These are phyloP conservation scores for Norana najaformis DNA, from an alignment of 2,888 invertebrate species.

Conservation along the genomic window DNA sequence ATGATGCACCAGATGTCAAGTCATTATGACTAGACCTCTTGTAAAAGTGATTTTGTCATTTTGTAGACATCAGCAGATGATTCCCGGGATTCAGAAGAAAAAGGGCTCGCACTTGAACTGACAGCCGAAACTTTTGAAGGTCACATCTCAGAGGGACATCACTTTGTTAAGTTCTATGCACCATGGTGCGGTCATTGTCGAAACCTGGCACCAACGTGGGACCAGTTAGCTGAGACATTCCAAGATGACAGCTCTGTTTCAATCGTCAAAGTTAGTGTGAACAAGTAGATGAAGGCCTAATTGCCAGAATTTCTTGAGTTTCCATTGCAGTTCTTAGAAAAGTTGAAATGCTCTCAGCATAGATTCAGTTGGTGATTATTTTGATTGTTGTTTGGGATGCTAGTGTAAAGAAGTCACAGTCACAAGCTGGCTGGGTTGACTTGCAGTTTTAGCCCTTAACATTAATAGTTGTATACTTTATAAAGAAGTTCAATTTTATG, in stretches of 20 bases:
- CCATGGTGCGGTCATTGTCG: slow-evolving; percentile 74
- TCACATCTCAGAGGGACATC: slow-evolving; percentile 74
- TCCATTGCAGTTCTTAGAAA: background rate
- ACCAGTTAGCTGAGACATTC: background rate
- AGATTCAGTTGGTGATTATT: background rate
- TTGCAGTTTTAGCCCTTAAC: background rate
- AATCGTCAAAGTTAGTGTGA: background rate
- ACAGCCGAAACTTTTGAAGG: slow-evolving; percentile 67
- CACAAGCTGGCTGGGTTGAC: no score
- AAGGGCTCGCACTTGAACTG: background rate
- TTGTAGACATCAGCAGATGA: background rate
- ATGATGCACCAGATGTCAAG: background rate
- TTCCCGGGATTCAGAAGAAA: background rate
- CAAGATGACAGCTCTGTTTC: background rate
- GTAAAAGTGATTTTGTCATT: background rate
- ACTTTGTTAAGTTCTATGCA: slow-evolving; percentile 86
- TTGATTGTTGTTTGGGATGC: background rate
- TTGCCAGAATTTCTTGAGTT: background rate
- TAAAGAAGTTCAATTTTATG: background rate
- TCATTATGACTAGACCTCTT: background rate
- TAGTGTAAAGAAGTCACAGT: background rate
- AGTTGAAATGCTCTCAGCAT: background rate
- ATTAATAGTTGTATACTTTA: background rate
- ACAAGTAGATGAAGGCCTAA: background rate
- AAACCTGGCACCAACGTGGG: slow-evolving; percentile 30